These are phyloP conservation scores for Oryzias curvinotus DNA, from an alignment of 2,113 vertebrate species.

Conservation along the genomic window DNA sequence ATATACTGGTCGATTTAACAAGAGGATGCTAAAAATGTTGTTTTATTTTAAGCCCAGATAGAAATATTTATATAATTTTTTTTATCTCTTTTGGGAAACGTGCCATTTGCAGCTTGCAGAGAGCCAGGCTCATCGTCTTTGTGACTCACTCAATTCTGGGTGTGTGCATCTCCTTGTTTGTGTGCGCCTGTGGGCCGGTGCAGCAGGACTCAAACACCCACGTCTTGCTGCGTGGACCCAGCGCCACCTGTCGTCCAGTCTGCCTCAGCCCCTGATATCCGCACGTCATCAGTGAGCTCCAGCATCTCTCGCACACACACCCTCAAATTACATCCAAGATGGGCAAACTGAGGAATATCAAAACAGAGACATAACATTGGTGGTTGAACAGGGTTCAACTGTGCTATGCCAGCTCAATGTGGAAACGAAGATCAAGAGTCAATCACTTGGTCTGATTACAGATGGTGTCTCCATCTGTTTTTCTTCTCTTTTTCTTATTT, in stretches of 20 bases:
- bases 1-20: no score
- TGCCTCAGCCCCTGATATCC: conserved; percentile 57
- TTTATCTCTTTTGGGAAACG: conserved; percentile 21
- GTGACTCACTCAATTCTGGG: conserved; percentile 59
- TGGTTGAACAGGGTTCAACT: neutral
- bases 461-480: no score
- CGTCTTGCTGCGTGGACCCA: conserved; percentile 70
- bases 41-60: no score
- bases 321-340: conserved; percentile 29
- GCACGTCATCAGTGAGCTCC: conserved; percentile 56
- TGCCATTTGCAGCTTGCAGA: conserved; percentile 37
- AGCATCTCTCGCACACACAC: conserved; percentile 27
- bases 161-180: conserved; percentile 25
- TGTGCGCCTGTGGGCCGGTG: conserved; percentile 43
- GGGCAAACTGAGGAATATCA: neutral
- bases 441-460: no score
- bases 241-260: conserved; percentile 75
- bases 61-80: conserved; percentile 8
- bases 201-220: conserved; percentile 69
- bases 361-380: conserved; percentile 1
- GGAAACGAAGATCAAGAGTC: neutral
- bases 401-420: neutral
- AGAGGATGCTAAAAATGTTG: no score
- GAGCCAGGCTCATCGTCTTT: conserved; percentile 29
- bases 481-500: no score